A percentile compares a stretch with the other conserved stretches of the same genome.
Evolutionary conservation across 2,113 vertebrate genomes (phyloP).

Genomic region (Argyrosomus japonicus): DNA sequence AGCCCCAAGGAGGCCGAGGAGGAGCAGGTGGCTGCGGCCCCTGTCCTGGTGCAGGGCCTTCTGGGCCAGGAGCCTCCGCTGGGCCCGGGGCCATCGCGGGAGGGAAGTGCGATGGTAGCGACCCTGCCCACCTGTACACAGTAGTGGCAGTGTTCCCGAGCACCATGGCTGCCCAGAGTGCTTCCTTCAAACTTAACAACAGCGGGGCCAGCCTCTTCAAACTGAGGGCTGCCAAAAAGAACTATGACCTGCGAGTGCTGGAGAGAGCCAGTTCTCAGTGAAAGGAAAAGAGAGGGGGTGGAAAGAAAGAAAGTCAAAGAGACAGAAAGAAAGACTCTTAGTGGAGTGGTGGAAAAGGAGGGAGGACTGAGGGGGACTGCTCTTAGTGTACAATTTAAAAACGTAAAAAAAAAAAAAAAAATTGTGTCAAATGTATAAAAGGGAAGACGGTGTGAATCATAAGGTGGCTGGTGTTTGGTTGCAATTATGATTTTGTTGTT

Average conservation of each 20-base stretch:
- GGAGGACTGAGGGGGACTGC: slow-evolving; percentile 70
- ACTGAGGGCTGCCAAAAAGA: slow-evolving; percentile 97
- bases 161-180: slow-evolving; percentile 95
- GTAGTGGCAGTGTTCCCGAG: slow-evolving; percentile 98
- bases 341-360: slow-evolving; percentile 61
- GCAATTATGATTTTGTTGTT: slow-evolving; percentile 72
- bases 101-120: slow-evolving; percentile 82
- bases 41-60: slow-evolving; percentile 48
- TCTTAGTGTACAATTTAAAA: slow-evolving; percentile 74
- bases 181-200: slow-evolving; percentile 98
- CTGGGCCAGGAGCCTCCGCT: slow-evolving; percentile 30
- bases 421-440: slow-evolving; percentile 80
- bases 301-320: slow-evolving; percentile 44
- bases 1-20: slow-evolving; percentile 86
- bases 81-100: slow-evolving; percentile 64
- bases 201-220: slow-evolving; percentile 95
- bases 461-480: slow-evolving; percentile 78
- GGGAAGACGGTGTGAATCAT: slow-evolving; percentile 79
- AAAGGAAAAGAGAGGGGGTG: slow-evolving; percentile 62
- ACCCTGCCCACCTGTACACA: slow-evolving; percentile 97
- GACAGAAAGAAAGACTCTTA: slow-evolving; percentile 61
- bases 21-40: slow-evolving; percentile 64
- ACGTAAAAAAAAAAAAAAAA: slow-evolving; percentile 41
- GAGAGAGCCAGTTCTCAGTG: slow-evolving; percentile 96
- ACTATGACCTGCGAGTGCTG: slow-evolving; percentile 96